Conservation (phyloP, 2,797 vertebrate genomes). For the Sciurus carolinensis region DNA sequence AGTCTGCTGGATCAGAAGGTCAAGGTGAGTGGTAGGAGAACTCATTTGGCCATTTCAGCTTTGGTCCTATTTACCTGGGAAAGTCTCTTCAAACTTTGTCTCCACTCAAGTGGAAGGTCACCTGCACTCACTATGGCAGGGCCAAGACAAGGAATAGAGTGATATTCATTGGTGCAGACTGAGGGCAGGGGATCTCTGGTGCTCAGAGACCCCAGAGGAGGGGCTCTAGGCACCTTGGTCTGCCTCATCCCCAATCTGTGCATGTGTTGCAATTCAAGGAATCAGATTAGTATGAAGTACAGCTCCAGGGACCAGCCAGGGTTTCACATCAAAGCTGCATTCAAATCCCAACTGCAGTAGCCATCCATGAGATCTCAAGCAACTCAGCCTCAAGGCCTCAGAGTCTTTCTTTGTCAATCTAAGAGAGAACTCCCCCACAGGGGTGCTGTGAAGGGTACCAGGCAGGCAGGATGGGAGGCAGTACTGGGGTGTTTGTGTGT, state of each 20-base stretch:
- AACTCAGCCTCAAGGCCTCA: background rate
- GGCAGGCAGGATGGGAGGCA: background rate
- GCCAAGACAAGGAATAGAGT: background rate
- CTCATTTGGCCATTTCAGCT: background rate
- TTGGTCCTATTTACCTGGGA: background rate
- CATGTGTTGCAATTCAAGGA: too few relatives aligned
- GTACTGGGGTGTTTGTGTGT: background rate
- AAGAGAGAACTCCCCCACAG: background rate
- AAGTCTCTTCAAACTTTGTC: background rate
- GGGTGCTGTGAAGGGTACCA: background rate
- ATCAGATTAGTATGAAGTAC: background rate
- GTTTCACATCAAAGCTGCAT: background rate
- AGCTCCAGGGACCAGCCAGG: background rate
- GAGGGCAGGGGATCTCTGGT: background rate
- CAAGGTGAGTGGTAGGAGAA: constrained; percentile 79
- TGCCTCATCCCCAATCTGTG: background rate
- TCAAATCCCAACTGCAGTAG: background rate
- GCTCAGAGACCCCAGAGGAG: background rate
- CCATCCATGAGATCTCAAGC: background rate
- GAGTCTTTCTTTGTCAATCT: background rate
- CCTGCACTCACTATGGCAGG: background rate
- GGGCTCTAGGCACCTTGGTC: background rate
- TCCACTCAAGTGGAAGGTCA: background rate
- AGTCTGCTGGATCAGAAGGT: constrained; percentile 83
- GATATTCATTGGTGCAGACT: too few relatives aligned